phyloP scores from a whole-genome alignment of 2,888 invertebrate species.

The Protonemura montana region DNA sequence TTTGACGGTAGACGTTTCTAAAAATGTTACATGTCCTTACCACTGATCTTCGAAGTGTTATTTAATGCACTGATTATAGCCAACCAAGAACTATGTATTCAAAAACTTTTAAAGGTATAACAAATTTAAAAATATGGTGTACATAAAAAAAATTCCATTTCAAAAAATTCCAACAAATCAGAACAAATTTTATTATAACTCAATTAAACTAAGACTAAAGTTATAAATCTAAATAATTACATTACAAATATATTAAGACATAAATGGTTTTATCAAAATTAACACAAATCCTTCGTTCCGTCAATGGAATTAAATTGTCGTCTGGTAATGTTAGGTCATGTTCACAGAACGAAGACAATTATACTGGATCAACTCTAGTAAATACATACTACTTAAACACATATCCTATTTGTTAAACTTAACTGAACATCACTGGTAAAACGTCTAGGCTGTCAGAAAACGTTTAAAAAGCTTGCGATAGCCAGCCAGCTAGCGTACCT shows the following conservation, averaged over 20 bases:
- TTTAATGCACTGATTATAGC: too few species aligned
- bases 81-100: too few species aligned
- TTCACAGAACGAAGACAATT: neutral
- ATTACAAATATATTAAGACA: neutral
- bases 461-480: neutral
- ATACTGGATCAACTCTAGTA: neutral
- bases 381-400: neutral
- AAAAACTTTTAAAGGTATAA: too few species aligned
- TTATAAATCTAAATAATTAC: neutral
- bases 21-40: too few species aligned
- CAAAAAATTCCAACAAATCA: neutral
- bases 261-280: neutral
- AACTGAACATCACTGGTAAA: slow-evolving; percentile 7
- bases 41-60: too few species aligned
- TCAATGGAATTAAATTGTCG: neutral
- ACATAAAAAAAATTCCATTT: neutral
- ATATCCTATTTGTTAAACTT: neutral
- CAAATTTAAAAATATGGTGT: too few species aligned
- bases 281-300: neutral
- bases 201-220: neutral
- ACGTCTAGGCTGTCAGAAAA: neutral
- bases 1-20: too few species aligned
- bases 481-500: slow-evolving; percentile 7
- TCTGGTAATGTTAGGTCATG: neutral
- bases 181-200: neutral